Base-by-base conservation (phyloP, 2,797 vertebrate genomes). In the Coluber constrictor region DNA sequence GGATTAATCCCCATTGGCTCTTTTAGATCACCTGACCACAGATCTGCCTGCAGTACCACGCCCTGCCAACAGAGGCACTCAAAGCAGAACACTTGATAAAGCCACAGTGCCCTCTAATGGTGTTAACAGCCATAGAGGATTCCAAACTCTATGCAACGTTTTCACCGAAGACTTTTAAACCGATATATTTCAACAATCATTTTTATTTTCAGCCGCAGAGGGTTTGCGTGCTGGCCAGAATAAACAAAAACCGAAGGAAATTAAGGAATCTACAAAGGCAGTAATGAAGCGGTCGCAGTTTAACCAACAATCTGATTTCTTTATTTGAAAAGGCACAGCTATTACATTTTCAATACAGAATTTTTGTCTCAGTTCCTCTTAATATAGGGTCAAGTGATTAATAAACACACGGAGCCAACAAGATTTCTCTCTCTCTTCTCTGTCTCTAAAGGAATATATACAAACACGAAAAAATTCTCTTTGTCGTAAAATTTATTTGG, bases 291-390 rank as follows among this genome's bases (percentile, higher is more conserved):
- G 70, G 57, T 94, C 95, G 59, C 0, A 0, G 47, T 93, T 96
- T 96, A 96, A 96, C 95, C 96, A 97, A 98, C 97, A 97, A 97
- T 97, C 96, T 96, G 96, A 97, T 96, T 94, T 97, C 96, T 98
- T 98, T 98, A 97, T 97, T 98, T 97, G 96, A 97, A 98, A 93
- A 98, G 97, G 97, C 97, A 97, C 97, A 97, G 97, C 97, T 97
- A 97, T 95, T 96, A 97, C 97, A 96, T 96, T 96, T 97, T 96
- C 92, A 91, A 96, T 94, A 97, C 97, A 97, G 97, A 94, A 94
- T 95, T 79, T 93, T 79, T 93, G 88, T 91, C 96, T 96, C 95
- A 95, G 95, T 97, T 96, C 96, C 96, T 97, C 97, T 96, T 95
- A 57, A 90, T 94, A 94, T 95, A 96, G 96, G 74, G 96, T 96